Evolutionary conservation across 2,888 invertebrate genomes (phyloP), one percentile per base, ranked within the genome.

Genomic region (Bembecia ichneumoniformis): DNA sequence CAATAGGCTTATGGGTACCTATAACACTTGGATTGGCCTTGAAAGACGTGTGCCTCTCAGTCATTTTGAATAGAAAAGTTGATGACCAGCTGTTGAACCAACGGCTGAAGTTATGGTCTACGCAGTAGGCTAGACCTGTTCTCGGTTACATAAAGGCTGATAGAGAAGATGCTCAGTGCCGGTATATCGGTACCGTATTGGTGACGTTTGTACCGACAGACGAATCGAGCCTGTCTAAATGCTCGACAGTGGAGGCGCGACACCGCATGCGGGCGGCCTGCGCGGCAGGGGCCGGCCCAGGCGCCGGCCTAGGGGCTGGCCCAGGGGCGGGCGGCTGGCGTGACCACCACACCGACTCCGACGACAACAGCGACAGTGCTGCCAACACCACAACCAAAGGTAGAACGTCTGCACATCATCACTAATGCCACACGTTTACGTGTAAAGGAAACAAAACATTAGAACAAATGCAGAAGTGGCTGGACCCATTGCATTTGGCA

Each of bases 221-320:
- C 67, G 90, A 90, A 68, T 90, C 90, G 61, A 90, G 90, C 58
- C 80, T 90, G 57, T 90, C 90, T 68, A 90, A 90, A 75, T 90
- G 90, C 58, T 90, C 90, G 84, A 91, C 90, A 57, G 90, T 90
- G 78, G 90, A 90, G 60, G 89, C 90, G 64, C 87, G 90, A 36
- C 88, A 88, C 45, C 87, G 90, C 36, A 66, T 82, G 72, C 81
- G 87, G 16, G 79, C 75, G 3, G 74, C 77, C 16, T 65, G 73
- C 58, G 74, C 74, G 48, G 28, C 28, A 1, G 60, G 59, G 43
- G 2, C 20, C 7, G 17, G 17, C 17, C 17, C 17, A 3, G 17
- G 3, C 3, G 4, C 17, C 4, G 17, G 17, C 58, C 65, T 50
- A 54, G 72, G 81, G 87, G 15, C 78, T 75, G 3, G 74, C 77